phyloP scores from a whole-genome alignment of 2,797 vertebrate genomes.

The Anguilla marmorata region DNA sequence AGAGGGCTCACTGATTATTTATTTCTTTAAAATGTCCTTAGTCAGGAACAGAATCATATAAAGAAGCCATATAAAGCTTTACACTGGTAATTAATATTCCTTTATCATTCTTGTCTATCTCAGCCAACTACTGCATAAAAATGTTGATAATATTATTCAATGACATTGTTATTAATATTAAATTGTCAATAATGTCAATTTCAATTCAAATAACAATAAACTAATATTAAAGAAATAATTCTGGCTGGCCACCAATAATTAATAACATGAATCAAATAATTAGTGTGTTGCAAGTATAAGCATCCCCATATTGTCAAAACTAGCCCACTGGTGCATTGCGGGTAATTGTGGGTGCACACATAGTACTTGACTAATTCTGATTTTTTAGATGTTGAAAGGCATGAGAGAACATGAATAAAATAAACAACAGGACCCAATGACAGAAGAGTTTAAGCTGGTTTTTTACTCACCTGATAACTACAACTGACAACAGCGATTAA shows the following conservation, averaged over 20 bases:
- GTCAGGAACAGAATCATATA: neutral
- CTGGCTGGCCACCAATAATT: no score
- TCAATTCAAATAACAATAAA: neutral
- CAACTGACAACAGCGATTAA: neutral
- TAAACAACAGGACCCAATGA: neutral
- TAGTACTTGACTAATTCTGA: no score
- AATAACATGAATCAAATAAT: neutral
- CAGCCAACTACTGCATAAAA: neutral
- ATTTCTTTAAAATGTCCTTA: neutral
- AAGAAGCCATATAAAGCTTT: neutral
- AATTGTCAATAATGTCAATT: neutral
- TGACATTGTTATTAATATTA: neutral
- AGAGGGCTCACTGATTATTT: neutral
- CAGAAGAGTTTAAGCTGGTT: neutral
- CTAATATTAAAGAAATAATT: no score
- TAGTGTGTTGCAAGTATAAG: neutral
- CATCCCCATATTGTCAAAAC: neutral
- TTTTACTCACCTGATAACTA: slow-evolving; percentile 74
- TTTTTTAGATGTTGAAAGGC: neutral
- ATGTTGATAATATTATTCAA: neutral
- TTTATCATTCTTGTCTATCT: neutral
- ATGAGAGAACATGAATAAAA: neutral
- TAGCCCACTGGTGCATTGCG: no score
- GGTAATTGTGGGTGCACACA: no score
- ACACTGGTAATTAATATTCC: neutral